Percentiles rank a stretch among this genome's conserved stretches.
Conservation (phyloP, 1,140 invertebrate species). For the Pseudachorutes palmiensis region DNA sequence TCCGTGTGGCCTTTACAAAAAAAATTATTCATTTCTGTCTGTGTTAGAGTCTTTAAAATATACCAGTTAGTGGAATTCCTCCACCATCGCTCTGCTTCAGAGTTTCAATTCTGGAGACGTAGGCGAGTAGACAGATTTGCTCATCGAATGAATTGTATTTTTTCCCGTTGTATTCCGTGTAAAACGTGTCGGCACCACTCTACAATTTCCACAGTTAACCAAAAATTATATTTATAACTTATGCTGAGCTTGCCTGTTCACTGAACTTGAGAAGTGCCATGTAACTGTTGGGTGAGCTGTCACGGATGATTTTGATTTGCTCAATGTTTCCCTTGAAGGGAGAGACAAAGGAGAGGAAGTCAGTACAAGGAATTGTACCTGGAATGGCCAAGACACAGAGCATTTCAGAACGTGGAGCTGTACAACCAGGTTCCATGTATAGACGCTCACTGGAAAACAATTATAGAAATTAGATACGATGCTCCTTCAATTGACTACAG, state of each 20-base stretch:
- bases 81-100: constrained; percentile 55
- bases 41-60: too few species aligned
- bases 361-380: constrained; percentile 82
- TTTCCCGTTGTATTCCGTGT: constrained; percentile 80
- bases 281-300: constrained; percentile 83
- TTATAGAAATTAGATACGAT: not conserved
- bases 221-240: not conserved
- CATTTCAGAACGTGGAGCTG: constrained; percentile 62
- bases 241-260: constrained; percentile 49
- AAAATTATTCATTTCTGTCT: too few species aligned
- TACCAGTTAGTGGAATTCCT: constrained; percentile 48
- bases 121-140: constrained; percentile 82
- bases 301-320: constrained; percentile 81
- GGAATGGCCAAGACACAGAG: constrained; percentile 89
- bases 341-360: constrained; percentile 87
- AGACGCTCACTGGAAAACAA: not conserved
- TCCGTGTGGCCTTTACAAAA: constrained; percentile 68
- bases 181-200: constrained; percentile 81
- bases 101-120: constrained; percentile 86
- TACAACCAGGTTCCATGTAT: constrained; percentile 12
- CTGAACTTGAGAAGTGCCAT: constrained; percentile 87
- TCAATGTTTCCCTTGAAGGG: constrained; percentile 79
- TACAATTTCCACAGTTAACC: constrained; percentile 43
- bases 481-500: constrained; percentile 13
- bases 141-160: constrained; percentile 90